phyloP scores from a whole-genome alignment of 2,113 vertebrate genomes.

The Lophochroa leadbeateri region DNA sequence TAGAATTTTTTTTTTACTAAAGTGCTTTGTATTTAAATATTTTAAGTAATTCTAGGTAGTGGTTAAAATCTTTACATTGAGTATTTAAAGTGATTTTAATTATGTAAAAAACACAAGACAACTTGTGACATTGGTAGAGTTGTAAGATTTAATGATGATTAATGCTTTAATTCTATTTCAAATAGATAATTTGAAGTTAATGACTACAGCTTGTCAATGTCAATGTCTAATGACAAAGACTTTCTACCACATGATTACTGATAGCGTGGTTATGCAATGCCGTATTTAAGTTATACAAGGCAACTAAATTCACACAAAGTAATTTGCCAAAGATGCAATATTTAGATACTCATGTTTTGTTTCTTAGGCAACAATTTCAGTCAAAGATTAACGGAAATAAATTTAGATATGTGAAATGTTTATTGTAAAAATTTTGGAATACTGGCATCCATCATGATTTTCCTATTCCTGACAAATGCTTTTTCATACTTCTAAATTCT shows the following conservation, averaged over 20 bases:
- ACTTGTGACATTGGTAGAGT: background rate
- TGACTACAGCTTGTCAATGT: background rate
- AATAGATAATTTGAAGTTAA: background rate
- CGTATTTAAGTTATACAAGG: background rate
- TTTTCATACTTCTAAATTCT: conserved; percentile 48
- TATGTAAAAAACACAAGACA: background rate
- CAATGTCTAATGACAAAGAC: background rate
- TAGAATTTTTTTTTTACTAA: background rate
- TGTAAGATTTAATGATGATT: background rate
- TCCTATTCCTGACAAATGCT: conserved; percentile 16
- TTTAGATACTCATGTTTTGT: conserved; percentile 50
- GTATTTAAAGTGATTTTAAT: background rate
- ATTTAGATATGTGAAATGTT: conserved; percentile 42
- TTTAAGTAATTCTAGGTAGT: background rate
- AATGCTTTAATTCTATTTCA: background rate
- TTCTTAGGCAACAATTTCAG: conserved; percentile 55
- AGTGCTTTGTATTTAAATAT: background rate
- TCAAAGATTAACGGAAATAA: conserved; percentile 6
- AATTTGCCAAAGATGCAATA: background rate
- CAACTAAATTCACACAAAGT: background rate
- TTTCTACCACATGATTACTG: background rate
- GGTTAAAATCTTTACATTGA: background rate
- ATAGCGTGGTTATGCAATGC: background rate
- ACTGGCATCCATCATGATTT: conserved; percentile 23
- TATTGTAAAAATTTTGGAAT: conserved; percentile 27